phyloP scores from a whole-genome alignment of 1,140 invertebrate genomes.

The Rhopalosiphum padi region DNA sequence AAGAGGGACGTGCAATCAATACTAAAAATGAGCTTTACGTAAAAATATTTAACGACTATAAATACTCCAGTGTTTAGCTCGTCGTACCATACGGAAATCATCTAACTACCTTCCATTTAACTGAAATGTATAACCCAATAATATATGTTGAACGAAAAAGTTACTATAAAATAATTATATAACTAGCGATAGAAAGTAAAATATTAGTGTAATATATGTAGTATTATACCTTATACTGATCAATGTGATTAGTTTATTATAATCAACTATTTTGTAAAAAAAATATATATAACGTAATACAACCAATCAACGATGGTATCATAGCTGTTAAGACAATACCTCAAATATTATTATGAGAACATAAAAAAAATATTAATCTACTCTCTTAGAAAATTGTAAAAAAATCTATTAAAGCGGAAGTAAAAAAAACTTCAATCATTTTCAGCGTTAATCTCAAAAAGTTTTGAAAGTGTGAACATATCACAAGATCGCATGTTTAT shows the following conservation, averaged over 20 bases:
- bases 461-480: not conserved
- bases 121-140: not conserved
- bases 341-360: too few species aligned
- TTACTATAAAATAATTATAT: too few species aligned
- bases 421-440: not conserved
- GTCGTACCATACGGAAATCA: not conserved
- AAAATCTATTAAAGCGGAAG: not conserved
- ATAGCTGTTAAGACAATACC: too few species aligned
- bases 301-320: not conserved
- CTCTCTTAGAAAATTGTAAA: not conserved
- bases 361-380: not conserved
- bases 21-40: not conserved
- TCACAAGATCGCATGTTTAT: not conserved
- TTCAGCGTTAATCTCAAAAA: not conserved
- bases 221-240: too few species aligned
- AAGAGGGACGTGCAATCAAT: too few species aligned
- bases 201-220: too few species aligned
- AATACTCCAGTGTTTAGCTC: too few species aligned
- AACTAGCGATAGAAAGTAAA: too few species aligned
- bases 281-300: too few species aligned
- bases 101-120: not conserved
- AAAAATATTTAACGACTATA: too few species aligned
- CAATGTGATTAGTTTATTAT: too few species aligned
- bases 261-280: too few species aligned
- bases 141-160: not conserved